phyloP scores from a whole-genome alignment of 1,140 invertebrate species.

The Aphaenogaster ashmeadi region DNA sequence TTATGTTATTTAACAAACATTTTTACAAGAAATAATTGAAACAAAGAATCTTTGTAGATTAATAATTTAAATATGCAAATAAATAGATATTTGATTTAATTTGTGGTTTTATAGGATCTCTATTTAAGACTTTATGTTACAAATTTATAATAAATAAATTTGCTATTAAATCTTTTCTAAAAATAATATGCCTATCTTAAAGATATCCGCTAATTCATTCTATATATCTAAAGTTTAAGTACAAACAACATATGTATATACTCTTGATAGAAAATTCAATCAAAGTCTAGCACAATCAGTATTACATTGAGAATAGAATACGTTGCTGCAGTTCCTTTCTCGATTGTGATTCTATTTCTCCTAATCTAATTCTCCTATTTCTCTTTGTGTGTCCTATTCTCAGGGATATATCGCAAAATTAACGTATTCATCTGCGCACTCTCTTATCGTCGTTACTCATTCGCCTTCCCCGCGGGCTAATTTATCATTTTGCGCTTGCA shows the following conservation, averaged over 20 bases:
- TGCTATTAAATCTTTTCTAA: not conserved
- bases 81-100: not conserved
- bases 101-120: not conserved
- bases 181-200: not conserved
- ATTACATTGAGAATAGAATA: not conserved
- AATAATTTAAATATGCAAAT: slow-evolving; percentile 17
- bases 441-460: slow-evolving; percentile 36
- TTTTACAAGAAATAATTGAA: not conserved
- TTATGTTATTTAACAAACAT: not conserved
- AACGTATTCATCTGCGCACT: slow-evolving; percentile 48
- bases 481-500: slow-evolving; percentile 57
- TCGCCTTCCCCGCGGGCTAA: slow-evolving; percentile 44
- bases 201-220: not conserved
- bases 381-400: slow-evolving; percentile 22
- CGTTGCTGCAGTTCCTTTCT: slow-evolving; percentile 16
- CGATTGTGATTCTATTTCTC: slow-evolving; percentile 46
- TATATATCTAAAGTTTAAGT: not conserved
- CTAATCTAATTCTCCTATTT: slow-evolving; percentile 34
- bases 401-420: slow-evolving; percentile 40
- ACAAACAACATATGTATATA: not conserved
- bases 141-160: not conserved
- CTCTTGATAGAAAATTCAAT: slow-evolving; percentile 17
- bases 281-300: not conserved
- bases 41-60: not conserved
- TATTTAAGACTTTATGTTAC: not conserved